Evolutionary conservation across 35 echinoderm and acorn worm species (phyloP).

Genomic region (Lytechinus variegatus): DNA sequence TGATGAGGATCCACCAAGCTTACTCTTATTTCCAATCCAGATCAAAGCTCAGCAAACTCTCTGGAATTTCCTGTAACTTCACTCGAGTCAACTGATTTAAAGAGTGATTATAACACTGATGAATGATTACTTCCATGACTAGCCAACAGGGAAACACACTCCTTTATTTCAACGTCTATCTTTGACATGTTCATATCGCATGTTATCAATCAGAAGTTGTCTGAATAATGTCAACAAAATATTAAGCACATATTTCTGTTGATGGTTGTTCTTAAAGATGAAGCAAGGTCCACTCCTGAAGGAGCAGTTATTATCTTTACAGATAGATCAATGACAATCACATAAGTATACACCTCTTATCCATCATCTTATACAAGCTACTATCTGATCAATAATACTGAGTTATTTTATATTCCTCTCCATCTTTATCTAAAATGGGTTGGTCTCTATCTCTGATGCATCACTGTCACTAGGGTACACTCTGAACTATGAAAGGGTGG

Average conservation of each 20-base stretch:
- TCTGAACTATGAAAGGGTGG: too few species aligned
- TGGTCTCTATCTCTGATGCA: not conserved
- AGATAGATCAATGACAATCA: not conserved
- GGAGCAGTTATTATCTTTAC: not conserved
- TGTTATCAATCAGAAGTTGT: not conserved
- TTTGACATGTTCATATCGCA: not conserved
- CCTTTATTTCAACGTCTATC: not conserved
- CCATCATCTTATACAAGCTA: not conserved
- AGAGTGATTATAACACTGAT: not conserved
- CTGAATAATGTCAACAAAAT: not conserved
- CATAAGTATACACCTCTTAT: not conserved
- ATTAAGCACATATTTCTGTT: too few species aligned
- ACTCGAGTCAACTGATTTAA: not conserved
- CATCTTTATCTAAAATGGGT: not conserved
- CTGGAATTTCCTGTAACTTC: not conserved
- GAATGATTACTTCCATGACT: not conserved
- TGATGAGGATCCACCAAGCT: too few species aligned
- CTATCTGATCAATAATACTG: not conserved
- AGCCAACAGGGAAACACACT: not conserved
- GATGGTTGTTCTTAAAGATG: too few species aligned
- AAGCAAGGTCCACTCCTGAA: not conserved
- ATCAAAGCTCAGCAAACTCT: not conserved
- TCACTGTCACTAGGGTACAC: not conserved
- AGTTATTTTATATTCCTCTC: not conserved
- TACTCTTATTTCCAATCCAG: too few species aligned